Percentiles rank a stretch among this genome's conserved stretches.
Evolutionary conservation across 2,888 invertebrate genomes (phyloP).

Genomic region (Cheilosia vernalis): DNA sequence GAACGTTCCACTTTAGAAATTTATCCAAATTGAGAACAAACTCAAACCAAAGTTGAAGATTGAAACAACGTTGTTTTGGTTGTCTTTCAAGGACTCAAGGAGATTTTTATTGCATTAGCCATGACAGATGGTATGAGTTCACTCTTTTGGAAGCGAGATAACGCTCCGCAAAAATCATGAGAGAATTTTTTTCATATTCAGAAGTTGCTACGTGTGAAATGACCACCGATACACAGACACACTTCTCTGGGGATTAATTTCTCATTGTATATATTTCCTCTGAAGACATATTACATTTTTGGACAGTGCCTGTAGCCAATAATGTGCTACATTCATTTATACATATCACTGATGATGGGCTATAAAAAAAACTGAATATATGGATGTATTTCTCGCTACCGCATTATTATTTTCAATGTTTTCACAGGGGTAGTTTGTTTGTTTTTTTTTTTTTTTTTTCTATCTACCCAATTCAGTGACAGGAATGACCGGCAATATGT

Average conservation of each 20-base stretch:
- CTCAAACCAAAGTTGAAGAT: neutral
- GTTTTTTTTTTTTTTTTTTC: no score
- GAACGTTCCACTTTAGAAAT: neutral
- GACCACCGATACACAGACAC: neutral
- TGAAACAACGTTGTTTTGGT: neutral
- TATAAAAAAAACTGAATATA: no score
- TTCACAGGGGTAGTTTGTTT: no score
- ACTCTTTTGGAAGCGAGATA: neutral
- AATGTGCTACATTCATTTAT: no score
- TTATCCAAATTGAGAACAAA: neutral
- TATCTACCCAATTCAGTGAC: no score
- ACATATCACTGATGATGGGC: no score
- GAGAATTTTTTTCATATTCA: neutral
- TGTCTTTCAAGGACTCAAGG: neutral
- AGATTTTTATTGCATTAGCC: neutral
- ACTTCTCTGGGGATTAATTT: constrained; percentile 2
- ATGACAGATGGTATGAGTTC: neutral
- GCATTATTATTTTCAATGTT: no score
- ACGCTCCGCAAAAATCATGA: neutral
- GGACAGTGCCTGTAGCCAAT: neutral
- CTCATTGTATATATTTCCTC: neutral
- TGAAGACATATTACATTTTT: neutral
- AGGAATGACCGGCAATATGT: no score
- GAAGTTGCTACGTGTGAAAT: neutral
- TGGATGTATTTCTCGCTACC: no score